phyloP scores from a whole-genome alignment of 2,797 vertebrate genomes.

The Rhinogobio ventralis region DNA sequence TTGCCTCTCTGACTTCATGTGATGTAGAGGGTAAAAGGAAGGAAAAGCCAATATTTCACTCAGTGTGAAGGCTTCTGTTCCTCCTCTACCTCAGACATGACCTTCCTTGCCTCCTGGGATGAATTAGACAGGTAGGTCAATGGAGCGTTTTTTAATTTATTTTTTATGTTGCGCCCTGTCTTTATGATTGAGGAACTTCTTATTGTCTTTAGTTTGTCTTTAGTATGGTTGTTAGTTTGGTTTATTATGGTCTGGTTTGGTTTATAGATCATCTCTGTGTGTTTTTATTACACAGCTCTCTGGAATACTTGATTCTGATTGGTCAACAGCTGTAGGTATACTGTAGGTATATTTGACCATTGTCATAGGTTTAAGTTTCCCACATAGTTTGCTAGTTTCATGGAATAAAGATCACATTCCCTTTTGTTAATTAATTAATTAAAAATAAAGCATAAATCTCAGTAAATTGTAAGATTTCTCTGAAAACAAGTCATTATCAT shows the following conservation, averaged over 20 bases:
- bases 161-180: not conserved
- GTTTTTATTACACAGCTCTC: not conserved
- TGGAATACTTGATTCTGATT: not conserved
- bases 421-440: not conserved
- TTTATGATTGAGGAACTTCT: not conserved
- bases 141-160: not conserved
- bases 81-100: slow-evolving; percentile 37
- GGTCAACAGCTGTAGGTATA: not conserved
- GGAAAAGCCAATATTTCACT: not conserved
- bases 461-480: not conserved
- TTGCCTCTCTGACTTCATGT: not conserved
- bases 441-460: not conserved
- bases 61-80: slow-evolving; percentile 4
- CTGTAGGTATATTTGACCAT: not conserved
- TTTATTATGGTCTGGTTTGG: not conserved
- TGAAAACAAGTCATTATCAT: not conserved
- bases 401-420: not conserved
- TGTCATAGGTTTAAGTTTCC: not conserved
- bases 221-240: not conserved
- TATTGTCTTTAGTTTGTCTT: no score
- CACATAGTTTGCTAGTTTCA: not conserved
- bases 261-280: not conserved
- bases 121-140: slow-evolving; percentile 48
- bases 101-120: slow-evolving; percentile 47
- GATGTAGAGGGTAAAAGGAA: not conserved